Base-by-base conservation (phyloP, 2,113 vertebrate species). In the Mobula hypostoma region DNA sequence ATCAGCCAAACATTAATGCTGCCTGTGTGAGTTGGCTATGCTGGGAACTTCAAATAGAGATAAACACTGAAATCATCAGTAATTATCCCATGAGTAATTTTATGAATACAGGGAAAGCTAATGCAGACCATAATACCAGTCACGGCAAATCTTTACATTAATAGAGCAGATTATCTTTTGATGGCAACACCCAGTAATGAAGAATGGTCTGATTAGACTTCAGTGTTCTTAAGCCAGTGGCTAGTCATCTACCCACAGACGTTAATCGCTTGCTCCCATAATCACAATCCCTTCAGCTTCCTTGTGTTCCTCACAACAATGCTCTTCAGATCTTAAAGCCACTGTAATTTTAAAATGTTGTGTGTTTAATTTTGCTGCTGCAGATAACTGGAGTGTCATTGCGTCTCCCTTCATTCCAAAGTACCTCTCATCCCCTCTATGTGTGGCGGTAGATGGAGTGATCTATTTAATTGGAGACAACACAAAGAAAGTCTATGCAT, bases 391-490 rank as follows among this genome's bases (percentile, higher is more conserved):
- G 99, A 97, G 96, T 72, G 96, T 97, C 74, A 96, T 99, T 80
- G 97, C 98, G 0, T 99, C 98, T 0, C 98, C 99, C 27, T 99
- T 99, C 96, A 97, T 99, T 95, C 98, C 98, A 24, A 99, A 99
- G 95, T 99, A 99, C 96, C 96, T 99, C 74, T 99, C 99, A 0
- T 98, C 98, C 24, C 99, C 98, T 0, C 96, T 98, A 21, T 98
- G 98, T 0, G 97, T 98, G 0, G 97, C 97, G 0, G 95, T 98
- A 95, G 97, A 96, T 0, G 98, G 98, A 2, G 95, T 96, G 6
- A 98, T 99, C 94, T 99, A 99, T 95, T 97, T 99, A 94, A 96
- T 99, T 0, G 99, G 98, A 6, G 99, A 99, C 96, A 99, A 99
- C 96, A 99, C 98, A 24, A 99, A 99, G 96, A 99, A 99, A 94